Evolutionary conservation across 1,140 invertebrate species (phyloP).

Genomic region (Dinothrombium tinctorium): DNA sequence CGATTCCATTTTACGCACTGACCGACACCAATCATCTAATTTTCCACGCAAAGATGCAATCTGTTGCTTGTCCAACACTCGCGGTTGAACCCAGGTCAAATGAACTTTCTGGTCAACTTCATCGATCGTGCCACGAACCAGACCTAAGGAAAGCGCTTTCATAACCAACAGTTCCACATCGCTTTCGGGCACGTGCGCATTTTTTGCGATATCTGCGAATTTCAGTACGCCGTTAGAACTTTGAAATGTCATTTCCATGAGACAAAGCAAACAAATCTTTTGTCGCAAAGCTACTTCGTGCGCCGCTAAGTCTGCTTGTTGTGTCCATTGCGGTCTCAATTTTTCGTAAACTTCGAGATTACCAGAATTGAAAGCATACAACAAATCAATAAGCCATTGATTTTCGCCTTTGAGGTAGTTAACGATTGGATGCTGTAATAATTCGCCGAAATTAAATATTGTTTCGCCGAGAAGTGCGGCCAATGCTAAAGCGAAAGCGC

Average conservation of each 20-base stretch:
- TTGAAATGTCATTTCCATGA: conserved; percentile 75
- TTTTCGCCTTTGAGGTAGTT: conserved; percentile 53
- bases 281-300: conserved; percentile 59
- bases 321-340: conserved; percentile 49
- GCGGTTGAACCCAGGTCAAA: conserved; percentile 74
- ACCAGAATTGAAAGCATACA: conserved; percentile 78
- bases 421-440: conserved; percentile 70
- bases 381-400: conserved; percentile 63
- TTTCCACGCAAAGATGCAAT: conserved; percentile 38
- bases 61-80: conserved; percentile 50
- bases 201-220: conserved; percentile 68
- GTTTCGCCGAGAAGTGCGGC: conserved; percentile 82
- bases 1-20: conserved; percentile 42
- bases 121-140: conserved; percentile 84
- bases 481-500: conserved; percentile 71
- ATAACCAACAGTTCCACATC: conserved; percentile 81
- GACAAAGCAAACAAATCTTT: conserved; percentile 78
- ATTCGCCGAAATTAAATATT: conserved; percentile 91
- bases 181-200: conserved; percentile 48
- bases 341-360: conserved; percentile 63
- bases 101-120: conserved; percentile 58
- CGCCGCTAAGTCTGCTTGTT: conserved; percentile 58
- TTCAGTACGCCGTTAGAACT: conserved; percentile 46
- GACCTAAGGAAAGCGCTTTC: conserved; percentile 84
- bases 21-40: conserved; percentile 52